Evolutionary conservation across 2,888 invertebrate species (phyloP).

Genomic region (Poecilobothrus nobilitatus): DNA sequence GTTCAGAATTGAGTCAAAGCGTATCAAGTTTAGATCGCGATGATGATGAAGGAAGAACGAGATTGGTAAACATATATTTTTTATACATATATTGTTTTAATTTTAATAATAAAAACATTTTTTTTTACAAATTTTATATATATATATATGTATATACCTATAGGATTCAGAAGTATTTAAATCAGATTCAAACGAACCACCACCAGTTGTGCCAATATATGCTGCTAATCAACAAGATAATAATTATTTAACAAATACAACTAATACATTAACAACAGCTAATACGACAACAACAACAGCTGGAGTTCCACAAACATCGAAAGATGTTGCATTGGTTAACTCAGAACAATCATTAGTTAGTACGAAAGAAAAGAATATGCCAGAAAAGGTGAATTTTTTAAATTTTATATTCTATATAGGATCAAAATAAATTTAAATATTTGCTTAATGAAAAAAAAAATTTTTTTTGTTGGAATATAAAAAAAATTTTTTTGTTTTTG

Average conservation of each 20-base stretch:
- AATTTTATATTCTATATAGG: slow-evolving; percentile 11
- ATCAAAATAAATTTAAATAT: too few species aligned
- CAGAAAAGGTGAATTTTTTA: slow-evolving; percentile 55
- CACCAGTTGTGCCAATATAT: slow-evolving; percentile 30
- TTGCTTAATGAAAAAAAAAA: slow-evolving; percentile 17
- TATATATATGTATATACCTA: slow-evolving; percentile 20
- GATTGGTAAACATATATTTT: slow-evolving; percentile 32
- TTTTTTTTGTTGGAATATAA: too few species aligned
- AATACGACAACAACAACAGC: slow-evolving; percentile 16
- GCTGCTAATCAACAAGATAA: slow-evolving; percentile 18
- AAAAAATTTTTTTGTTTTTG: too few species aligned
- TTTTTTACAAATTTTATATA: neutral
- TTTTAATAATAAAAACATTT: slow-evolving; percentile 2
- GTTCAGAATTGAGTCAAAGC: slow-evolving; percentile 62
- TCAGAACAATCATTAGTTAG: slow-evolving; percentile 46
- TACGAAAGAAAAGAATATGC: slow-evolving; percentile 67
- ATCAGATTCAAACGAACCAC: slow-evolving; percentile 32
- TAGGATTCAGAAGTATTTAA: slow-evolving; percentile 43
- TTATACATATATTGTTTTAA: slow-evolving; percentile 14
- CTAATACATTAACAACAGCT: slow-evolving; percentile 18
- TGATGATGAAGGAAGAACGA: slow-evolving; percentile 51
- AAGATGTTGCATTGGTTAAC: slow-evolving; percentile 33
- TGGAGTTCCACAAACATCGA: slow-evolving; percentile 30
- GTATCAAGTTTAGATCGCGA: slow-evolving; percentile 82
- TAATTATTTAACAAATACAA: slow-evolving; percentile 18